Conservation (phyloP, 2,888 invertebrate species). For the Andrena bicolor region DNA sequence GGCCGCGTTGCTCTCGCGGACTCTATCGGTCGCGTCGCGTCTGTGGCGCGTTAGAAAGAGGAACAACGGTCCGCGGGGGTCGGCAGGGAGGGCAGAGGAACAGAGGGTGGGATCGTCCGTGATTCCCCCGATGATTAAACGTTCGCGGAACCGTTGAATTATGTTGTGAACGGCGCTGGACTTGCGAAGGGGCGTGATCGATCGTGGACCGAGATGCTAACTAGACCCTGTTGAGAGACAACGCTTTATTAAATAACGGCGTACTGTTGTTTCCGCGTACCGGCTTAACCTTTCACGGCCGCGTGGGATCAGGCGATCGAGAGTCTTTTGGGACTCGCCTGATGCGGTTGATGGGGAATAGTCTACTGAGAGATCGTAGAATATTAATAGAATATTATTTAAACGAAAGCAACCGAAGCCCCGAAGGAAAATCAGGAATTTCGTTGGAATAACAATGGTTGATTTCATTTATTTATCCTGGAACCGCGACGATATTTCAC, state of each 20-base stretch:
- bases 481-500: slow-evolving; percentile 42
- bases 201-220: slow-evolving; percentile 71
- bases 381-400: too few species aligned
- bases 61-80: neutral
- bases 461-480: slow-evolving; percentile 7
- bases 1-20: slow-evolving; percentile 1
- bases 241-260: slow-evolving; percentile 76
- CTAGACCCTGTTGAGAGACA: slow-evolving; percentile 64
- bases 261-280: slow-evolving; percentile 43
- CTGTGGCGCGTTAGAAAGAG: slow-evolving; percentile 57
- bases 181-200: slow-evolving; percentile 74
- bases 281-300: slow-evolving; percentile 36
- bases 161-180: slow-evolving; percentile 69
- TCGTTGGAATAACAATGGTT: neutral
- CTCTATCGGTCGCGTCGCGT: slow-evolving; percentile 19
- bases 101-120: slow-evolving; percentile 61
- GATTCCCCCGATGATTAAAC: slow-evolving; percentile 76
- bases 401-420: neutral
- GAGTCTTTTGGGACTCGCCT: neutral
- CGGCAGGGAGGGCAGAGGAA: neutral
- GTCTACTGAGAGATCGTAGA: too few species aligned
- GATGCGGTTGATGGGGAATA: too few species aligned
- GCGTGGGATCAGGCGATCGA: slow-evolving; percentile 32
- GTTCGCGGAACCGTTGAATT: slow-evolving; percentile 73
- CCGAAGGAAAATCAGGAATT: neutral